Base-by-base conservation (phyloP, 2,797 vertebrate genomes). In the Kryptopterus vitreolus region DNA sequence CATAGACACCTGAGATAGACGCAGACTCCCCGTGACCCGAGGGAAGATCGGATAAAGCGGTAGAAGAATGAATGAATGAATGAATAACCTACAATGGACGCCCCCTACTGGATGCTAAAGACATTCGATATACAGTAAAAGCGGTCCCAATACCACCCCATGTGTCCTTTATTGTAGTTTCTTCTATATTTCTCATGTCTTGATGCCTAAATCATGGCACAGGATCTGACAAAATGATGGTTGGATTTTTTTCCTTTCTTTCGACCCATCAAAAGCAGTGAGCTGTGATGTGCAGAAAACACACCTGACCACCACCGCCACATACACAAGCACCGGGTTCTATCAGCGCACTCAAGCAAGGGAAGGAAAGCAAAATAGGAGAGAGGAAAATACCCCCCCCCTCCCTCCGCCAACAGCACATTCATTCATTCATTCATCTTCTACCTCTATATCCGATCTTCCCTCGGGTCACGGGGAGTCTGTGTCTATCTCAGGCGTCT, bases 351-450 rank as follows among this genome's bases (percentile, higher is more conserved):
- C 78, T 82, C 68, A 81, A 84, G 75, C 82, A 81, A 87, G 82
- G 76, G 76, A 80, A 73, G 63, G 63, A 81, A 76, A 83, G 74
- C 79, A 92, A 92, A 92, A 92, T 90, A 91, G 89, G 82, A 73
- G 81, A 85, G 89, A 89, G 86, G 90, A 88, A 53, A 81, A 85
- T 89, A 92, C 87, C 91, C 91, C 92, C 90, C 82, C 76, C 86
- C n/a, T n/a, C n/a, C n/a, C n/a, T n/a, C n/a, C n/a, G n/a, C n/a
- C n/a, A n/a, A 69, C 89, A 80, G 82, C 82, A 68, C 55, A n/a
- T n/a, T n/a, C n/a, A n/a, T n/a, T n/a, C n/a, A n/a, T n/a, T n/a
- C n/a, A n/a, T n/a, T n/a, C n/a, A n/a, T n/a, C n/a, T n/a, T n/a
- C n/a, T n/a, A n/a, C n/a, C n/a, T n/a, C n/a, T n/a, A n/a, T n/a